Percentiles rank a stretch among this genome's conserved stretches.
Conservation (phyloP, 2,797 vertebrate species). For the Champsocephalus esox region DNA sequence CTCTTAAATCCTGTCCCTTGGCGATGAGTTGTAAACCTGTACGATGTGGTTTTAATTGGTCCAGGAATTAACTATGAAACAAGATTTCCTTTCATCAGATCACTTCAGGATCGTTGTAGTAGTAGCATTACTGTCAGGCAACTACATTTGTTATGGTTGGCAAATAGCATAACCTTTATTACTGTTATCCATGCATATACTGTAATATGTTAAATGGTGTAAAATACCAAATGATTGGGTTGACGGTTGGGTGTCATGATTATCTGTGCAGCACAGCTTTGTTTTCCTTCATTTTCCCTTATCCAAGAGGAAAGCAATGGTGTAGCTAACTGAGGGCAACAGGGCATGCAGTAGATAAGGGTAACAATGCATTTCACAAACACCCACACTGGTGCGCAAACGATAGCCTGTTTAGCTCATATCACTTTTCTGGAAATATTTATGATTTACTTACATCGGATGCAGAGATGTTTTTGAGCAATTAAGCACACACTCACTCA, state of each 20-base stretch:
- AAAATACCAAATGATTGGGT: neutral
- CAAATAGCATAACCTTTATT: neutral
- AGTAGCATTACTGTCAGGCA: neutral
- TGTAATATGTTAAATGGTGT: neutral
- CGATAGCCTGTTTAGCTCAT: neutral
- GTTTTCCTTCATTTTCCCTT: neutral
- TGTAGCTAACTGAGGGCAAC: neutral
- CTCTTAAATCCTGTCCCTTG: neutral
- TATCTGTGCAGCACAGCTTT: neutral
- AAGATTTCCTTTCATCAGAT: neutral
- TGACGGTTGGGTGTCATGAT: neutral
- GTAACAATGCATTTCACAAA: slow-evolving; percentile 11
- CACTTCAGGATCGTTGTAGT: neutral
- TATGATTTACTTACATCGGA: neutral
- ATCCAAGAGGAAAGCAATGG: neutral
- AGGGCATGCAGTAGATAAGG: slow-evolving; percentile 8
- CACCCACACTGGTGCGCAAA: neutral
- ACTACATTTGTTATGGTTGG: neutral
- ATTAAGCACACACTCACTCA: neutral
- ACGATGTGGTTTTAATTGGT: neutral
- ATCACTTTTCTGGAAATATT: too few relatives aligned
- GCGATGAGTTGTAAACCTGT: neutral
- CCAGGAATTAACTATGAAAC: too few relatives aligned
- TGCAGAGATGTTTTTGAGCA: neutral
- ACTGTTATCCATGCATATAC: too few relatives aligned